These are phyloP conservation scores for Ectobius pallidus DNA, from an alignment of 2,888 invertebrate genomes.

Conservation along the genomic window DNA sequence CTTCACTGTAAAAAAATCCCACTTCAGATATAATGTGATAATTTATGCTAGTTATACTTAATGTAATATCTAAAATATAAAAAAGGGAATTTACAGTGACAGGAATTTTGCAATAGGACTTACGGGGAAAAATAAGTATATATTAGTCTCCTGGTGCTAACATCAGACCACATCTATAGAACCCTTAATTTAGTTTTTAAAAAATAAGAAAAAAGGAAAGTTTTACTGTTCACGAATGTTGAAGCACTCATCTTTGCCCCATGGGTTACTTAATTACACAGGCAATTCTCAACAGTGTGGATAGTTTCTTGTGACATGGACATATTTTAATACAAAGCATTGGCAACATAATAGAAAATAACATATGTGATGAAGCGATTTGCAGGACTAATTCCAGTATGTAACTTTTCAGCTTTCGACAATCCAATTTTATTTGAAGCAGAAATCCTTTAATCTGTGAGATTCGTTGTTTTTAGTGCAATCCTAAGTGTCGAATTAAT, in stretches of 20 bases:
- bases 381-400: background rate
- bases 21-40: too few species aligned
- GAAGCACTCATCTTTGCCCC: background rate
- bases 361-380: background rate
- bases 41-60: constrained; percentile 41
- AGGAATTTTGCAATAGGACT: background rate
- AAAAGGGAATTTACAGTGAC: background rate
- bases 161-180: constrained; percentile 1
- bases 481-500: constrained; percentile 6
- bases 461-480: constrained; percentile 7
- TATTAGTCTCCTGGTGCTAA: constrained; percentile 19
- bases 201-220: background rate
- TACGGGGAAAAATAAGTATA: background rate
- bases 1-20: too few species aligned
- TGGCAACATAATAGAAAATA: background rate
- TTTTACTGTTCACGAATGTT: constrained; percentile 10
- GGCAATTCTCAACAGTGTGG: background rate
- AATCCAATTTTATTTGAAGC: background rate
- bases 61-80: constrained; percentile 11
- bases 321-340: constrained; percentile 20
- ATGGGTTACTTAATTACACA: constrained; percentile 24
- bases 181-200: background rate
- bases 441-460: constrained; percentile 1
- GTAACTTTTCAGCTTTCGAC: constrained; percentile 5
- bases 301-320: background rate